phyloP scores from a whole-genome alignment of 2,888 invertebrate genomes.

The Glyphotaelius pellucidus region DNA sequence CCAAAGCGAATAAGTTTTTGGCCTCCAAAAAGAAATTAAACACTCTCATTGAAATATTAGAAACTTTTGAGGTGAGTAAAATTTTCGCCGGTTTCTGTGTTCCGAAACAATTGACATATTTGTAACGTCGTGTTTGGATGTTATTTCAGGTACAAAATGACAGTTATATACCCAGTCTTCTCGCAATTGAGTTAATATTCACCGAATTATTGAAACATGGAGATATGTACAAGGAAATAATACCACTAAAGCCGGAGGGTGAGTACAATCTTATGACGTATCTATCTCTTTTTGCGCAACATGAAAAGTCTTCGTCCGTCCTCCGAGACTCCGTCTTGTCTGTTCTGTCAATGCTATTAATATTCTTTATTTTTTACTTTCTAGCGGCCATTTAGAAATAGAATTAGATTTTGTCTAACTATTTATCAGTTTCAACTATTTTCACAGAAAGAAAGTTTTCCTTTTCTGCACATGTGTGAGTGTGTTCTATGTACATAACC shows the following conservation, averaged over 20 bases:
- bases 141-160: slow-evolving; percentile 74
- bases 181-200: slow-evolving; percentile 85
- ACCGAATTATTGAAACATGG: slow-evolving; percentile 81
- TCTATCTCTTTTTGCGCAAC: slow-evolving; percentile 69
- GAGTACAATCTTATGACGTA: slow-evolving; percentile 67
- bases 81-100: slow-evolving; percentile 42
- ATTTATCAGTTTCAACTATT: background rate
- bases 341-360: background rate
- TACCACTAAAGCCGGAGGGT: slow-evolving; percentile 78
- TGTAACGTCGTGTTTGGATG: slow-evolving; percentile 66
- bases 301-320: no score
- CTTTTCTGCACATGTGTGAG: slow-evolving; percentile 51
- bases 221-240: slow-evolving; percentile 80
- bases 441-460: background rate
- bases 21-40: slow-evolving; percentile 81
- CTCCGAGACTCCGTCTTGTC: background rate
- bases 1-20: slow-evolving; percentile 85
- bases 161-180: slow-evolving; percentile 78
- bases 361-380: background rate
- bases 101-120: slow-evolving; percentile 68
- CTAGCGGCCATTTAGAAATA: background rate
- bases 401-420: background rate
- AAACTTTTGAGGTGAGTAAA: slow-evolving; percentile 81
- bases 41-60: slow-evolving; percentile 82
- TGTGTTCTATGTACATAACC: slow-evolving; percentile 34